These are phyloP conservation scores for Drosophila villosipedis DNA, from an alignment of 2,888 invertebrate genomes.

Conservation along the genomic window DNA sequence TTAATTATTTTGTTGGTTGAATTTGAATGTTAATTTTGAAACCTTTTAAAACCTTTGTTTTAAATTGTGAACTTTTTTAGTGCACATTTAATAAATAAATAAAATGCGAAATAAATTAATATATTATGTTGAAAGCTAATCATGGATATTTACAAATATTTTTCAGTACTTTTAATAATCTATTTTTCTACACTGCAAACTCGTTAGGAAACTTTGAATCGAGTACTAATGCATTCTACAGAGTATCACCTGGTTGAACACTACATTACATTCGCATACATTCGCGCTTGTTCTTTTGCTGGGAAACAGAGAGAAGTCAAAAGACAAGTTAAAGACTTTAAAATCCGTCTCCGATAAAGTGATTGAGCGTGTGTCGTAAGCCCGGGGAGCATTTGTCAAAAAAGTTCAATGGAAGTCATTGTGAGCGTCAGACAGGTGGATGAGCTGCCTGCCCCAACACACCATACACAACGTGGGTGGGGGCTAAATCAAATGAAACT, in stretches of 20 bases:
- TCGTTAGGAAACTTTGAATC: neutral
- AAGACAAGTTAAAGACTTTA: constrained; percentile 76
- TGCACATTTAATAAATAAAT: neutral
- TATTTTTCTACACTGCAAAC: neutral
- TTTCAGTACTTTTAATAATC: neutral
- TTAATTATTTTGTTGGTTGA: neutral
- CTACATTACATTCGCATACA: too few relatives aligned
- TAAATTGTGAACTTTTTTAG: neutral
- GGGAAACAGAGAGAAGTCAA: constrained; percentile 64
- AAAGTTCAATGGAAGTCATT: constrained; percentile 54
- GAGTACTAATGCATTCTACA: neutral
- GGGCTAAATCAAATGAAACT: constrained; percentile 58
- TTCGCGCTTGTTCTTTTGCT: constrained; percentile 1
- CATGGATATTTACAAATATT: neutral
- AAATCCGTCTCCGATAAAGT: constrained; percentile 72
- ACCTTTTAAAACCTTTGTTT: neutral
- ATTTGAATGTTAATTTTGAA: accelerated
- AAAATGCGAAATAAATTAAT: neutral
- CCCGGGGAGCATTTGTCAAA: constrained; percentile 66
- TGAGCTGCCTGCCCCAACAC: constrained; percentile 19
- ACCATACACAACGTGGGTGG: neutral
- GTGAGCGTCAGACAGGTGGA: constrained; percentile 61
- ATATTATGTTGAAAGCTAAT: neutral
- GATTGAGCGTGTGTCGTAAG: constrained; percentile 66
- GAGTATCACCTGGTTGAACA: neutral